Conservation (phyloP, 2,797 vertebrate genomes). For the Fistularia commersonii region DNA sequence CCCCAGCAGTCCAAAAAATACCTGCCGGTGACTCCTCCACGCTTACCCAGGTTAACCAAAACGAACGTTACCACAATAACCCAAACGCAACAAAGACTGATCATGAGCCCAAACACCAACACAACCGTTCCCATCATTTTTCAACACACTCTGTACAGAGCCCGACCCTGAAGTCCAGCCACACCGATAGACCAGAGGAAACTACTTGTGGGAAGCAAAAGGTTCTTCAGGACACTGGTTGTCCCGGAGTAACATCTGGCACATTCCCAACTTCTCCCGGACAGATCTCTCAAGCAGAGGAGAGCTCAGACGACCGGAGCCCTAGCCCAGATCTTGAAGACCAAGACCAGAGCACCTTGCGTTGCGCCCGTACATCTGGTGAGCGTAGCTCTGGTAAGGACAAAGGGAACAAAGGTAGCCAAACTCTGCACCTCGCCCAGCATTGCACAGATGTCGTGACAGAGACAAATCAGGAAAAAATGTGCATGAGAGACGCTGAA, state of each 20-base stretch:
- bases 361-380: constrained; percentile 79
- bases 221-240: constrained; percentile 38
- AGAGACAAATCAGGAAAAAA: constrained; percentile 65
- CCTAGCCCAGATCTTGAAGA: constrained; percentile 66
- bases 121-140: constrained; percentile 45
- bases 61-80: constrained; percentile 61
- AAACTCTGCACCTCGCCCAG: constrained; percentile 15
- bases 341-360: constrained; percentile 74
- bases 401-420: constrained; percentile 50
- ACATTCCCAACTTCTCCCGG: constrained; percentile 39
- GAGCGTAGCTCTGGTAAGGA: constrained; percentile 70
- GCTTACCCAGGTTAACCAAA: constrained; percentile 60
- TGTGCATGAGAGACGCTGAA: constrained; percentile 56
- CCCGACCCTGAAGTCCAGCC: constrained; percentile 37
- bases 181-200: constrained; percentile 45
- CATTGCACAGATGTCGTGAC: constrained; percentile 72
- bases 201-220: constrained; percentile 42
- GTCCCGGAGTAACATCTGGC: constrained; percentile 20
- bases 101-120: constrained; percentile 57
- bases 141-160: constrained; percentile 35
- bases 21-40: constrained; percentile 33
- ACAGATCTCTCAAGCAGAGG: constrained; percentile 46
- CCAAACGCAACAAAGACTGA: constrained; percentile 56
- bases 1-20: constrained; percentile 49
- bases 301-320: constrained; percentile 65